Evolutionary conservation across 2,797 vertebrate genomes (phyloP).

Genomic region (Ateles fusciceps): DNA sequence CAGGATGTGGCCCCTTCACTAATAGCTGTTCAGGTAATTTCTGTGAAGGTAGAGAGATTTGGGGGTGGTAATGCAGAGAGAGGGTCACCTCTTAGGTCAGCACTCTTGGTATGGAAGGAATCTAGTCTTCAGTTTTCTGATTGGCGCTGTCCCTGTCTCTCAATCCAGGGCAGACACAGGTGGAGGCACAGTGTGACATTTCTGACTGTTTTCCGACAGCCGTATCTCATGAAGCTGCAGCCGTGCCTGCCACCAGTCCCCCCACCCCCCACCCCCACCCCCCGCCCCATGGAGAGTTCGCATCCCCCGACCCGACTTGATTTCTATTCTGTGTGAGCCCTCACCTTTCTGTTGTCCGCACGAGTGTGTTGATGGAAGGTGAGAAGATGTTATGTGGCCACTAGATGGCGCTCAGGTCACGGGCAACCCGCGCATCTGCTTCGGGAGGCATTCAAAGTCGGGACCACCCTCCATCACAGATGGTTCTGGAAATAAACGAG

Average conservation of each 20-base stretch:
- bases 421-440: background rate
- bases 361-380: background rate
- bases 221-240: background rate
- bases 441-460: background rate
- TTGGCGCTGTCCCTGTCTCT: background rate
- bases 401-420: constrained; percentile 62
- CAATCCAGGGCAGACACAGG: background rate
- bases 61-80: background rate
- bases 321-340: background rate
- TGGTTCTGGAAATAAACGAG: background rate
- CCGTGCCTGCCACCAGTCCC: background rate
- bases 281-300: background rate
- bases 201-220: background rate
- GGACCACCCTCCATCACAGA: background rate
- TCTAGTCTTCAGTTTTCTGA: background rate
- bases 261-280: too few species aligned
- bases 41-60: background rate
- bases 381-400: constrained; percentile 9
- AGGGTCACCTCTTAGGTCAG: background rate
- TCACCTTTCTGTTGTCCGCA: background rate
- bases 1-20: background rate
- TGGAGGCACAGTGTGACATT: background rate
- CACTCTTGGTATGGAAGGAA: background rate
- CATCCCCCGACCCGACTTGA: background rate
- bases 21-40: background rate